Conservation (phyloP, 2,888 invertebrate species). For the Cryptocephalus moraei region DNA sequence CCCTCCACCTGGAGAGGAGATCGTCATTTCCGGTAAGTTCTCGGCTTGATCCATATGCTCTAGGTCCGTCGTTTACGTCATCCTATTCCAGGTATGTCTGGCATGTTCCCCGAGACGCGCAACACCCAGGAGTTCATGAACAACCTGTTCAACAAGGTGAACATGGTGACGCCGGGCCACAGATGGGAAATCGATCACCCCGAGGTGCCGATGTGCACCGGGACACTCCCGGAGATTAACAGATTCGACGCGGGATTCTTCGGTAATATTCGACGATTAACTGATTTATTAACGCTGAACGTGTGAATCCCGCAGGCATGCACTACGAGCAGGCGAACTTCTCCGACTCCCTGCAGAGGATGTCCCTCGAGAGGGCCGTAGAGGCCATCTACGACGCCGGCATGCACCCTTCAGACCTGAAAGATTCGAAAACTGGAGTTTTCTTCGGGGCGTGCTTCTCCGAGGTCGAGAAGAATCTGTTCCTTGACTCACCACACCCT, state of each 20-base stretch:
- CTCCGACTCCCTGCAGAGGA: not conserved
- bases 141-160: slow-evolving; percentile 65
- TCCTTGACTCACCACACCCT: too few species aligned
- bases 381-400: slow-evolving; percentile 54
- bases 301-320: not conserved
- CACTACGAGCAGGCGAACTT: not conserved
- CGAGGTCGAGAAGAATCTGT: slow-evolving; percentile 47
- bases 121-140: slow-evolving; percentile 60
- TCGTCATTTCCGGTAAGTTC: slow-evolving; percentile 49
- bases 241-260: slow-evolving; percentile 49
- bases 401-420: slow-evolving; percentile 55
- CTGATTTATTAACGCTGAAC: too few species aligned
- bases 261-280: slow-evolving; percentile 31
- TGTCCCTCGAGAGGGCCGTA: slow-evolving; percentile 44
- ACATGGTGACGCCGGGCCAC: slow-evolving; percentile 73
- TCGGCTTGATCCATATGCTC: not conserved
- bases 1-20: slow-evolving; percentile 49
- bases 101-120: slow-evolving; percentile 68
- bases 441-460: slow-evolving; percentile 70
- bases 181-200: slow-evolving; percentile 63
- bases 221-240: slow-evolving; percentile 47
- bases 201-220: slow-evolving; percentile 50
- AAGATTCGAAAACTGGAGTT: slow-evolving; percentile 66
- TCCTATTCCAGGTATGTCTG: slow-evolving; percentile 40
- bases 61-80: not conserved